These are phyloP conservation scores for Ophioderma brevispina DNA, from an alignment of 35 echinoderm and acorn worm genomes.

Conservation along the genomic window DNA sequence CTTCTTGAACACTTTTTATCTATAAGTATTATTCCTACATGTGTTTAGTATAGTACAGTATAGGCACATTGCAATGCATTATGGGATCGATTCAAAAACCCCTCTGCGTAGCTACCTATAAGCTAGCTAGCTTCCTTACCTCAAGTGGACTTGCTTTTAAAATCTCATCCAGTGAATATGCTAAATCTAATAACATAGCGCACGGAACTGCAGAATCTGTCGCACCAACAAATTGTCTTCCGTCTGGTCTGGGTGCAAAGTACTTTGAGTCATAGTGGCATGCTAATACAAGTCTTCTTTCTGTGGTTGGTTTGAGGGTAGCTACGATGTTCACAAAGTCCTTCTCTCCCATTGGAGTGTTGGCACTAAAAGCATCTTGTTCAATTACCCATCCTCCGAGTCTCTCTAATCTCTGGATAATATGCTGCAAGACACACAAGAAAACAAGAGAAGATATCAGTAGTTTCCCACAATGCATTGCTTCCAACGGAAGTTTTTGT, in stretches of 20 bases:
- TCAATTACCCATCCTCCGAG: conserved; percentile 75
- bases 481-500: too few relatives aligned
- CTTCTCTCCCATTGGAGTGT: conserved; percentile 44
- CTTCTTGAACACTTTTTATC: too few relatives aligned
- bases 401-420: conserved; percentile 42
- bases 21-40: too few relatives aligned
- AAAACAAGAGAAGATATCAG: conserved; percentile 9
- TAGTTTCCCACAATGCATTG: not conserved
- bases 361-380: conserved; percentile 47
- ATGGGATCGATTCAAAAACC: too few relatives aligned
- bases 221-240: conserved; percentile 78
- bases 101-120: too few relatives aligned
- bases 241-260: conserved; percentile 22
- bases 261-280: conserved; percentile 96
- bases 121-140: too few relatives aligned
- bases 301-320: conserved; percentile 51
- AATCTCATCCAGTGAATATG: conserved; percentile 32
- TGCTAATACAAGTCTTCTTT: conserved; percentile 78
- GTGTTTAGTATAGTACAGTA: too few relatives aligned
- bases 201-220: conserved; percentile 94
- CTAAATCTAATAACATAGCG: conserved; percentile 82
- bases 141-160: not conserved
- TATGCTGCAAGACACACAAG: conserved; percentile 52
- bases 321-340: conserved; percentile 85
- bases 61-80: too few relatives aligned